phyloP scores from a whole-genome alignment of 1,140 invertebrate genomes.

The Dryas iulia region DNA sequence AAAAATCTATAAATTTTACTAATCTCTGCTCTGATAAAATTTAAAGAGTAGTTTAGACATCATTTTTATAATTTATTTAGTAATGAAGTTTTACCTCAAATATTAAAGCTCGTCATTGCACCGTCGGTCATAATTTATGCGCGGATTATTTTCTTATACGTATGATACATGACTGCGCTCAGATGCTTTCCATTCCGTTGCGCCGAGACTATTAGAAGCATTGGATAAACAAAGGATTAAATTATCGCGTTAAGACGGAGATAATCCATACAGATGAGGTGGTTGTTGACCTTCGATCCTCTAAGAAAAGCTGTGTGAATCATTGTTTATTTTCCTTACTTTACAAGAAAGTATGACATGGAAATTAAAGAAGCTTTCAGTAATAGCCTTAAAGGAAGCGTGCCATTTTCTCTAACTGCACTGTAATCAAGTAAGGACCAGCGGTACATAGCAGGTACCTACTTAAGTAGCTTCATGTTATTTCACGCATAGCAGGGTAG shows the following conservation, averaged over 20 bases:
- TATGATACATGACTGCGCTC: constrained; percentile 73
- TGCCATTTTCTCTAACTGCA: neutral
- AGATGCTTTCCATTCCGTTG: constrained; percentile 61
- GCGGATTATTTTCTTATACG: constrained; percentile 72
- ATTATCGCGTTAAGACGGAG: constrained; percentile 74
- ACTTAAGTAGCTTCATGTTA: too few relatives aligned
- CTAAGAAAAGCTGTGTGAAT: constrained; percentile 52
- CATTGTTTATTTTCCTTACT: constrained; percentile 22
- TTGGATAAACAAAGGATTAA: constrained; percentile 77
- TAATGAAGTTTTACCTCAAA: constrained; percentile 39
- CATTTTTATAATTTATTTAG: constrained; percentile 5
- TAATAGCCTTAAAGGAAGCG: neutral
- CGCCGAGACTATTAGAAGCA: constrained; percentile 68
- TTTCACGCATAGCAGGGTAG: too few relatives aligned
- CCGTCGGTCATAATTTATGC: constrained; percentile 58
- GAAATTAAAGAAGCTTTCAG: neutral
- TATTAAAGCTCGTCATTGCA: constrained; percentile 45
- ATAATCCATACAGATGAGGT: constrained; percentile 76
- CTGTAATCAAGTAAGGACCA: too few relatives aligned
- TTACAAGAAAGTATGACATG: neutral
- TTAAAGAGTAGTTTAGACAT: too few relatives aligned
- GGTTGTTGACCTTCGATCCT: constrained; percentile 74
- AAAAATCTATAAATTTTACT: too few relatives aligned
- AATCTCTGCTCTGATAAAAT: too few relatives aligned
- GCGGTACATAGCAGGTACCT: too few relatives aligned